These are phyloP conservation scores for Sphaeramia orbicularis DNA, from an alignment of 2,797 vertebrate genomes.

Conservation along the genomic window DNA sequence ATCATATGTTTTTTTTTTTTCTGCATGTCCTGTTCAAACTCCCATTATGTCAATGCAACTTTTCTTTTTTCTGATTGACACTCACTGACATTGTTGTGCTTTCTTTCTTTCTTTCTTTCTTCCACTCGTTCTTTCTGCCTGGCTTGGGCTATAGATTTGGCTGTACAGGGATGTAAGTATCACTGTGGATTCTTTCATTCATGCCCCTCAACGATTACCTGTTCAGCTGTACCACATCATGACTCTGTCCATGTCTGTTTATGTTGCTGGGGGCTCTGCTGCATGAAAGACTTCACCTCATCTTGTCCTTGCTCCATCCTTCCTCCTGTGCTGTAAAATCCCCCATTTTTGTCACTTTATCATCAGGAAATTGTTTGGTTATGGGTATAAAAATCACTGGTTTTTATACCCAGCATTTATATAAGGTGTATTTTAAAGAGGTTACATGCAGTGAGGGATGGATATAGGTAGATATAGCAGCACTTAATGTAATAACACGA, in stretches of 20 bases:
- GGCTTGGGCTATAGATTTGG: constrained; percentile 99
- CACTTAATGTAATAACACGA: too few species aligned
- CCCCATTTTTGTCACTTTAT: constrained; percentile 9
- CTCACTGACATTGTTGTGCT: constrained; percentile 99
- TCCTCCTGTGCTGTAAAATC: constrained; percentile 16
- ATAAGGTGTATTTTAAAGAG: too few species aligned
- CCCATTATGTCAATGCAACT: constrained; percentile 88
- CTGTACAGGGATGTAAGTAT: constrained; percentile 99
- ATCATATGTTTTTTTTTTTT: constrained; percentile 64
- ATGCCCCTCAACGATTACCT: constrained; percentile 30
- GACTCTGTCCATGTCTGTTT: constrained; percentile 39
- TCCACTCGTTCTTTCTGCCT: constrained; percentile 90
- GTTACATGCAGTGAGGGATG: too few species aligned
- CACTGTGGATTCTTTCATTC: constrained; percentile 88
- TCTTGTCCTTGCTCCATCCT: constrained; percentile 2
- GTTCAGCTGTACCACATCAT: constrained; percentile 15
- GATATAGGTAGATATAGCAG: too few species aligned
- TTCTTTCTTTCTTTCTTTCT: constrained; percentile 92
- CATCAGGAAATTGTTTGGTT: not conserved
- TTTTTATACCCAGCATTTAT: too few species aligned
- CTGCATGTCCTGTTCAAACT: constrained; percentile 88
- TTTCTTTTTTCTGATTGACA: constrained; percentile 92
- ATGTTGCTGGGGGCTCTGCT: constrained; percentile 50
- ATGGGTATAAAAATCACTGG: not conserved
- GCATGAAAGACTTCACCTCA: constrained; percentile 50